These are phyloP conservation scores for Gymnorhina tibicen DNA, from an alignment of 2,113 vertebrate species.

Conservation along the genomic window DNA sequence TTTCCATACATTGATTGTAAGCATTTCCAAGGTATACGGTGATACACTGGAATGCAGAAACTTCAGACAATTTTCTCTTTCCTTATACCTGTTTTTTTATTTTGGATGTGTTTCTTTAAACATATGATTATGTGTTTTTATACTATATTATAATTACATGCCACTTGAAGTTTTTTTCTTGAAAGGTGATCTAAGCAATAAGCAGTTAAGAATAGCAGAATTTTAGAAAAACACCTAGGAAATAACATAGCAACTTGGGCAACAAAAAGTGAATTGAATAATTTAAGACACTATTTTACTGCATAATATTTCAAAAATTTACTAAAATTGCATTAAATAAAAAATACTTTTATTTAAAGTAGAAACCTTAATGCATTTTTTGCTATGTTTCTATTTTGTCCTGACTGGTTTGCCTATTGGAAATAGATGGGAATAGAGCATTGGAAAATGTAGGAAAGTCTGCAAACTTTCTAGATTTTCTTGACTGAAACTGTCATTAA, in stretches of 20 bases:
- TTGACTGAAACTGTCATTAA: background rate
- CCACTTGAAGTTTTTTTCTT: background rate
- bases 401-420: background rate
- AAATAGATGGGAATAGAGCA: background rate
- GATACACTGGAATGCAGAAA: background rate
- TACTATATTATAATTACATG: background rate
- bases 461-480: background rate
- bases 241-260: background rate
- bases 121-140: background rate
- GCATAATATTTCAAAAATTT: background rate
- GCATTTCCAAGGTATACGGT: background rate
- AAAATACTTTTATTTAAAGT: background rate
- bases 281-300: background rate
- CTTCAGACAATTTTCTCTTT: background rate
- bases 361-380: background rate
- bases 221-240: background rate
- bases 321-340: background rate
- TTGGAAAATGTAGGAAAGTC: background rate
- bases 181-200: background rate
- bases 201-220: background rate
- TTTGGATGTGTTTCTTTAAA: background rate
- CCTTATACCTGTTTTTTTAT: background rate
- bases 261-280: background rate
- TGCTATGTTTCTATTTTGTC: background rate
- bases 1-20: background rate